A percentile compares a stretch with the other conserved stretches of the same genome.
These are phyloP conservation scores for Eremophila alpestris DNA, from an alignment of 2,797 vertebrate genomes.

Conservation along the genomic window DNA sequence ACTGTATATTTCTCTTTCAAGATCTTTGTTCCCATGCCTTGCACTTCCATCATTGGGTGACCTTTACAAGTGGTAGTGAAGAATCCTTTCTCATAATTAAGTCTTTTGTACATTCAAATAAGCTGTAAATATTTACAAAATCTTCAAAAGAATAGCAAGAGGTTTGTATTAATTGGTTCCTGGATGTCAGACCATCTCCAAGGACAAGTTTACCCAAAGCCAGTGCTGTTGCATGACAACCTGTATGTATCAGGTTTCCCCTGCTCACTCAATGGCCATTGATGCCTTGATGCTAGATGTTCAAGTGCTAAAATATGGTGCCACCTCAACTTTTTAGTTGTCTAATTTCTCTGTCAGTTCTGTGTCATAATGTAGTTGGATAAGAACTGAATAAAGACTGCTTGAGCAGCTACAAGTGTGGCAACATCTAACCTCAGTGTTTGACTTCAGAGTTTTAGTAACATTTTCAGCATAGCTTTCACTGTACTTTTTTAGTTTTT, in stretches of 20 bases:
- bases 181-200: not conserved
- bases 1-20: not conserved
- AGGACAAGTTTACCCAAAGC: not conserved
- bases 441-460: not conserved
- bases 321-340: not conserved
- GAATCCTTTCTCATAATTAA: not conserved
- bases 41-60: not conserved
- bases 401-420: not conserved
- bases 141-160: not conserved
- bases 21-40: not conserved
- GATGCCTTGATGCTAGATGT: not conserved
- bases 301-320: not conserved
- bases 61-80: not conserved
- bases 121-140: not conserved
- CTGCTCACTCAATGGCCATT: too few species aligned
- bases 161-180: not conserved
- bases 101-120: not conserved
- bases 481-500: not conserved
- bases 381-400: not conserved
- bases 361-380: not conserved
- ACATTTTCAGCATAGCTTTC: not conserved
- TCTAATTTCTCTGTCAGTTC: not conserved
- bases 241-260: not conserved
- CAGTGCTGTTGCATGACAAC: rapidly evolving
- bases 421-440: not conserved